Percentiles rank a stretch among this genome's conserved stretches.
phyloP scores from a whole-genome alignment of 2,797 vertebrate species.

The Sibirionetta formosa region DNA sequence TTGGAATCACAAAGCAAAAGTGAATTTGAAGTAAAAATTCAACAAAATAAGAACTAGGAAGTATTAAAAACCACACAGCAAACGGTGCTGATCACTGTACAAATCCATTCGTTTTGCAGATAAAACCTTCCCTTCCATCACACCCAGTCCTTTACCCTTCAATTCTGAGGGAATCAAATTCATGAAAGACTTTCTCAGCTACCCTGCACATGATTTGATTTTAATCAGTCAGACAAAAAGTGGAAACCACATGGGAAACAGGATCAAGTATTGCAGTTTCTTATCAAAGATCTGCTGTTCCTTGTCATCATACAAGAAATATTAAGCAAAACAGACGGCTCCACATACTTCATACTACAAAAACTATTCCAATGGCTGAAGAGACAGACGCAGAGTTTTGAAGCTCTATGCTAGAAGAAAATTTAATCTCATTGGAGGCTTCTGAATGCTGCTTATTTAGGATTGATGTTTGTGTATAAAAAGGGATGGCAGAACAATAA shows the following conservation, averaged over 20 bases:
- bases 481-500: not conserved
- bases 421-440: not conserved
- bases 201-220: not conserved
- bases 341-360: not conserved
- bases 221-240: not conserved
- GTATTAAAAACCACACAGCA: not conserved
- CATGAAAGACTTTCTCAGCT: not conserved
- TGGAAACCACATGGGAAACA: not conserved
- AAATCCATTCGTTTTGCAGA: not conserved
- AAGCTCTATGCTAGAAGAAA: not conserved
- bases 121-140: not conserved
- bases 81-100: not conserved
- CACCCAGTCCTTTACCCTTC: not conserved
- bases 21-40: not conserved
- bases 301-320: not conserved
- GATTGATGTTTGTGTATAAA: not conserved
- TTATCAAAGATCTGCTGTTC: not conserved
- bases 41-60: not conserved
- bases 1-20: not conserved
- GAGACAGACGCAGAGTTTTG: not conserved
- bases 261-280: not conserved
- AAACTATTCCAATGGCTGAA: not conserved
- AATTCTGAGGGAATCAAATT: not conserved
- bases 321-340: conserved; percentile 5
- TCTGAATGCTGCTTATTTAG: not conserved